Percentiles rank a stretch among this genome's conserved stretches.
Conservation (phyloP, 1,140 invertebrate species). For the Saxidomus purpurata region DNA sequence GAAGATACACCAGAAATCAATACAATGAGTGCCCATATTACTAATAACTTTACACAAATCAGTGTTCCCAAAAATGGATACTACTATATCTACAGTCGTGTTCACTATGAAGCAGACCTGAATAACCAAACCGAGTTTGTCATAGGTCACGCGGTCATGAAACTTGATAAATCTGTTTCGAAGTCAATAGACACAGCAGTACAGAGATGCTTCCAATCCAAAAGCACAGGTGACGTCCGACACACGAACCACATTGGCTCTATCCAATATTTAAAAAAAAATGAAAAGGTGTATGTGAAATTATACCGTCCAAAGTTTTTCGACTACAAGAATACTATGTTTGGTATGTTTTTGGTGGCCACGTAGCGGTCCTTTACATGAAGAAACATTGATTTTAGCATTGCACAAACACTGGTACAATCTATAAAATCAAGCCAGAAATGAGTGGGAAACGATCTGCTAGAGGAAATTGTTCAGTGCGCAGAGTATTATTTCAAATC, state of each 20-base stretch:
- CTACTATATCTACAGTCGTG: slow-evolving; percentile 3
- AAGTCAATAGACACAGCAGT: background rate
- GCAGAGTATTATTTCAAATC: no score
- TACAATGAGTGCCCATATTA: background rate
- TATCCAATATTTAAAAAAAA: background rate
- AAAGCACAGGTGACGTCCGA: background rate
- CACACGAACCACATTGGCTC: background rate
- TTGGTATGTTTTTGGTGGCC: background rate
- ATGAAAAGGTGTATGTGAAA: background rate
- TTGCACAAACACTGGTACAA: no score
- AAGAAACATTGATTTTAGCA: no score
- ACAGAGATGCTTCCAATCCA: background rate
- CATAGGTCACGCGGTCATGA: background rate
- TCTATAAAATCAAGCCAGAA: no score
- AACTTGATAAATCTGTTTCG: background rate
- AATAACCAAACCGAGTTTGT: background rate
- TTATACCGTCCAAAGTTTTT: background rate
- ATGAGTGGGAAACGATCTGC: no score
- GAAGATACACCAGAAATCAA: background rate
- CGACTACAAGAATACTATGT: background rate
- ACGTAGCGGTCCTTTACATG: no score
- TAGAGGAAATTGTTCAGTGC: no score
- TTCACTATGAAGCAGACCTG: background rate
- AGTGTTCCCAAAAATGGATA: background rate
- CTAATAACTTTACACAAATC: background rate